phyloP scores from a whole-genome alignment of 1,140 invertebrate species.

The Matsumurasca onukii region DNA sequence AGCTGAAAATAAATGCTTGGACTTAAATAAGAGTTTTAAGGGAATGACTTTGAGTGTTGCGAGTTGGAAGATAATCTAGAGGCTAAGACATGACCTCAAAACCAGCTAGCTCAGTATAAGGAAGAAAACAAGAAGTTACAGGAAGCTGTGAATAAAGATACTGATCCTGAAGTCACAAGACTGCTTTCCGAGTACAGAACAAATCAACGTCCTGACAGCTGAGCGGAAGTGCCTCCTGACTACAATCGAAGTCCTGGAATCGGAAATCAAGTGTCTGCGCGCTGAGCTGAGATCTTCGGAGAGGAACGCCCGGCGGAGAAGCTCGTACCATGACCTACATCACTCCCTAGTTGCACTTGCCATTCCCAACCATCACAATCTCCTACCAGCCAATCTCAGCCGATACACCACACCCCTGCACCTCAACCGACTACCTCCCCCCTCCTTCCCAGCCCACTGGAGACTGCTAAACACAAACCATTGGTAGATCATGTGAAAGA shows the following conservation, averaged over 20 bases:
- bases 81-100: background rate
- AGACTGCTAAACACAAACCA: too few species aligned
- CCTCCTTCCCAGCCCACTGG: too few species aligned
- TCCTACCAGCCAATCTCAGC: too few species aligned
- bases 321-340: too few species aligned
- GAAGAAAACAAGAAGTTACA: background rate
- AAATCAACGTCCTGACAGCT: background rate
- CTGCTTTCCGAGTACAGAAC: background rate
- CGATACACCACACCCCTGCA: too few species aligned
- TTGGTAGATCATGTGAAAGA: too few species aligned
- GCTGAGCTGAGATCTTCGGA: background rate
- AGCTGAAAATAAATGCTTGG: background rate
- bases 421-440: too few species aligned
- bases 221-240: background rate
- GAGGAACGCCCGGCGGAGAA: background rate
- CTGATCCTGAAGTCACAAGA: background rate
- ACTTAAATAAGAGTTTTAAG: background rate
- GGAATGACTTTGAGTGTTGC: background rate
- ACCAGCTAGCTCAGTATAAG: background rate
- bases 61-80: background rate
- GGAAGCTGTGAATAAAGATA: background rate
- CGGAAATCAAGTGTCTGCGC: background rate
- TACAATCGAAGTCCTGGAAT: background rate
- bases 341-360: too few species aligned
- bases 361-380: too few species aligned